phyloP scores from a whole-genome alignment of 2,797 vertebrate species.

The Hypotaenidia philippensis region DNA sequence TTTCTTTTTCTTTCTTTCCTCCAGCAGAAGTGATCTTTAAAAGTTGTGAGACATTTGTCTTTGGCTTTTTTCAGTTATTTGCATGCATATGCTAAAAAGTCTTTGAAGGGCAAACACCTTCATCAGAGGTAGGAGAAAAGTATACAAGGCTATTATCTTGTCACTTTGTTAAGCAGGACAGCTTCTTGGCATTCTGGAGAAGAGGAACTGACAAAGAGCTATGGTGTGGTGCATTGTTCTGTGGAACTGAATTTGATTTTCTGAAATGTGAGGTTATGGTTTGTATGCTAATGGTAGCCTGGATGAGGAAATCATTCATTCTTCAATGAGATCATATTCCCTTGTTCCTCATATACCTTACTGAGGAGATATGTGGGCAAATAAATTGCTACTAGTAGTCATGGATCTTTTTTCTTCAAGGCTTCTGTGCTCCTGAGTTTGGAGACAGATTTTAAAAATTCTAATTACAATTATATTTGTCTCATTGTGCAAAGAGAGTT shows the following conservation, averaged over 20 bases:
- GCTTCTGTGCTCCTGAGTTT: neutral
- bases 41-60: neutral
- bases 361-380: neutral
- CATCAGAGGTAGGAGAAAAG: neutral
- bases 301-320: neutral
- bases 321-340: conserved; percentile 13
- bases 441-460: neutral
- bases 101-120: neutral
- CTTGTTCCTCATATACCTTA: neutral
- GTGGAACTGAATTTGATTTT: neutral
- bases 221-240: neutral
- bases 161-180: neutral
- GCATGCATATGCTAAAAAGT: neutral
- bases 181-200: neutral
- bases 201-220: neutral
- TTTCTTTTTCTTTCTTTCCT: neutral
- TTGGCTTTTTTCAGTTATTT: neutral
- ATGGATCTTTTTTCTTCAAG: neutral
- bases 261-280: neutral
- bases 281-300: neutral
- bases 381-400: neutral
- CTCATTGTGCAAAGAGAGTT: neutral
- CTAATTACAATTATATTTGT: neutral
- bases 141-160: neutral
- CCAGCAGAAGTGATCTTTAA: neutral